Evolutionary conservation across 1,140 invertebrate species (phyloP), one percentile per base, ranked within the genome.

Genomic region (Cotesia typhae): DNA sequence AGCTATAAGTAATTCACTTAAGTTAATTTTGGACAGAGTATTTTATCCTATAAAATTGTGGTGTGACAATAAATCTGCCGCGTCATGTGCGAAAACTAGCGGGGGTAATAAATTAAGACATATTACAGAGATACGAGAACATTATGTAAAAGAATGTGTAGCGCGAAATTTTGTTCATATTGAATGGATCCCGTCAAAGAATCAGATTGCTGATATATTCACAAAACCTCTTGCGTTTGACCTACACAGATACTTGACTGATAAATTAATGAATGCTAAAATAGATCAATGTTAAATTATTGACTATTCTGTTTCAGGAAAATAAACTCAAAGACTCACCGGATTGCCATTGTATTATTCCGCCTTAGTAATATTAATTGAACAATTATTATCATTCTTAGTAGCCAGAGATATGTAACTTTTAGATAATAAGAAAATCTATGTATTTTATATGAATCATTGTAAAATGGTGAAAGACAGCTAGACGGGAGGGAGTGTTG

Each of bases 141-240:
- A 73, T 38, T 73, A 68, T 55, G 71, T 68, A 20, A 63, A 68
- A 68, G 71, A 73, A 37, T 73, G 72, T 20, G 66, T 73, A 36
- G 65, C 12, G 28, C 9, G 47, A 52, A 64, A 64, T 51, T 17
- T 59, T n/a, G 59, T 73, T 10, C 9, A 38, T n/a, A 35, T 73
- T 47, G 57, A 60, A 36, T 73, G 71, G 71, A 63, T 28, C 67
- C 14, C 65, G n/a, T 60, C 71, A 14, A 67, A 67, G n/a, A 47
- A 53, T 59, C 71, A 67, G 36, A 17, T 67, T 4, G 51, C 71
- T 17, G 65, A 73, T 52, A 61, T 73, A 28, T 73, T 73, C 37
- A 73, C 66, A 12, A 68, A 73, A 55, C 64, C 71, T 28, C 47
- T 68, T 10, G 10, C 71, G 12, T 60, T 70, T 38, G 68, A 70